Percentiles rank a stretch among this genome's conserved stretches.
Conservation (phyloP, 2,113 vertebrate species). For the Carlito syrichta region DNA sequence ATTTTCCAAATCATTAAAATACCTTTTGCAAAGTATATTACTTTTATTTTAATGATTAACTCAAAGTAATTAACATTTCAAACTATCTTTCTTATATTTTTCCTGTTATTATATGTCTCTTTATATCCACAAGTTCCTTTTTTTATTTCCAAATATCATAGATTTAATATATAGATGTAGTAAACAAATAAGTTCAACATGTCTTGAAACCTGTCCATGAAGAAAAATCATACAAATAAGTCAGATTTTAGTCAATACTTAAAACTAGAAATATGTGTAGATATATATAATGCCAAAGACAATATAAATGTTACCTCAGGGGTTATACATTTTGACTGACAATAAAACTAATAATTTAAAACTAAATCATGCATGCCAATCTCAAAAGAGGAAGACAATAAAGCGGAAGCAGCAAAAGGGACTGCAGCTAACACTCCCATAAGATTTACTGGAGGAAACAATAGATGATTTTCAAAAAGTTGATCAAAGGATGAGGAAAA, state of each 20-base stretch:
- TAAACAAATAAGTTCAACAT: neutral
- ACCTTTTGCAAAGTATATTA: constrained; percentile 53
- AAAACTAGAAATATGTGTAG: neutral
- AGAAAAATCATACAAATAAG: neutral
- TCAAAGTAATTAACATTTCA: constrained; percentile 37
- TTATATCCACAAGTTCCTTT: neutral
- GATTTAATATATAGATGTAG: neutral
- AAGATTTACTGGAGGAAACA: neutral
- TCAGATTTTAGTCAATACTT: neutral
- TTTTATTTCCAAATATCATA: neutral
- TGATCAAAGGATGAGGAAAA: neutral
- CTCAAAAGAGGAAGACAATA: neutral
- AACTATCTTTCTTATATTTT: constrained; percentile 8
- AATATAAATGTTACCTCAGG: neutral
- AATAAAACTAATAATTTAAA: neutral
- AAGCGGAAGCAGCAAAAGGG: neutral
- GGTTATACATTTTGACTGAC: neutral
- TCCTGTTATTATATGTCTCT: neutral
- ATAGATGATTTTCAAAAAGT: neutral
- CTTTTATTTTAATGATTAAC: constrained; percentile 60
- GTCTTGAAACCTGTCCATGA: neutral
- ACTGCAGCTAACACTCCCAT: neutral
- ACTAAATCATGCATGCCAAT: neutral
- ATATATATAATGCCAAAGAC: neutral
- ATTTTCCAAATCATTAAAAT: constrained; percentile 55